Base-by-base conservation (phyloP, 2,797 vertebrate species). In the Naso thynnoides region DNA sequence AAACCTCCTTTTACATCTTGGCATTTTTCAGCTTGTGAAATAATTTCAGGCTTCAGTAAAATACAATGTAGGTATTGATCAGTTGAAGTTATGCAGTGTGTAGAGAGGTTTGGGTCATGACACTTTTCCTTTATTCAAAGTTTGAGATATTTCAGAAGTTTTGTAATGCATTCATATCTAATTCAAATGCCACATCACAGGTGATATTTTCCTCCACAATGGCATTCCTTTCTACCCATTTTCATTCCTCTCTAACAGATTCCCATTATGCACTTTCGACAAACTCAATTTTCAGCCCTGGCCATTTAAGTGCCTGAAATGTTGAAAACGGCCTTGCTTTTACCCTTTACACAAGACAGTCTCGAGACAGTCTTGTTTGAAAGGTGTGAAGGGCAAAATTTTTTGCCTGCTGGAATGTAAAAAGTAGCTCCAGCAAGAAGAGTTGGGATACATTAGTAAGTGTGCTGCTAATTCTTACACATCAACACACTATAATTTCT, bases 11-110 rank as follows among this genome's bases (percentile, higher is more conserved):
- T 82, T 88, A 86, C 74, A 83, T 90, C 72, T 78, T 88, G 84
- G 88, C 90, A 89, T 93, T 93, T 92, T 83, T 79, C 79, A 76
- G 79, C 76, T 82, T 82, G 78, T 86, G 78, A 84, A 88, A 91
- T 91, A 78, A 94, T 91, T 91, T 92, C 89, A 91, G 89, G 89
- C 90, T 93, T 86, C 89, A 89, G 73, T 78, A 70, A 83, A 86
- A 71, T 79, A 74, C 79, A 87, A 78, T 82, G 75, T 63, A 69
- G 70, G 84, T 81, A 88, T 88, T 83, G 87, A 91, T 89, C 81
- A 86, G 68, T 79, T 73, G 33, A 82, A 76, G 71, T 78, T 69
- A 50, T 70, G 80, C 70, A 58, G 64, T 63, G 62, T 74, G 67
- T 47, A 10, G 44, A 66, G 44, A 79, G 76, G 53, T 72, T 85